Conservation (phyloP, 2,797 vertebrate species). For the Bradypus variegatus region DNA sequence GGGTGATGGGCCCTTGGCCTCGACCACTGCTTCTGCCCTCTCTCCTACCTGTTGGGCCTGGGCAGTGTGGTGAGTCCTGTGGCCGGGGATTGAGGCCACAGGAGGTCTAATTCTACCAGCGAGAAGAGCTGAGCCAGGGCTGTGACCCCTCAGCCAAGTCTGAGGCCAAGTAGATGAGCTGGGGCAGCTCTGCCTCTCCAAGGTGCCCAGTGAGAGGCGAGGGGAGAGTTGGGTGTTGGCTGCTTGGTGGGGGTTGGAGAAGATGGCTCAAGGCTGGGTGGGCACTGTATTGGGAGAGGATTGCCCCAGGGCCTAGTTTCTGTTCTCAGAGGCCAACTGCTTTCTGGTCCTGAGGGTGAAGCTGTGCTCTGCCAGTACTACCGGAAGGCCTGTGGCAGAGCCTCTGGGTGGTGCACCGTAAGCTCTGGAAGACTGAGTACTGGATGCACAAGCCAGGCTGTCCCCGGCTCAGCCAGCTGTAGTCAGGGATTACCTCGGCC, state of each 20-base stretch:
- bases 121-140: slow-evolving; percentile 80
- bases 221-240: neutral
- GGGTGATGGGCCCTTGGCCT: neutral
- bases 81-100: slow-evolving; percentile 80
- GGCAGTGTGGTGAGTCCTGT: slow-evolving; percentile 88
- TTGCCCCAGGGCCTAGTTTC: slow-evolving; percentile 12
- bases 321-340: slow-evolving; percentile 78
- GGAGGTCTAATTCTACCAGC: slow-evolving; percentile 85
- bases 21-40: neutral
- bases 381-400: slow-evolving; percentile 84
- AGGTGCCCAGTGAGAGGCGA: slow-evolving; percentile 69
- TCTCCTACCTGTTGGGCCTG: rapidly evolving
- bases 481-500: neutral
- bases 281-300: neutral
- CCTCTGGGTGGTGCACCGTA: slow-evolving; percentile 74
- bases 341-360: slow-evolving; percentile 84
- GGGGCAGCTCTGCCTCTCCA: slow-evolving; percentile 78
- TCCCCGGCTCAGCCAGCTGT: neutral
- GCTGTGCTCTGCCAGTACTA: slow-evolving; percentile 87
- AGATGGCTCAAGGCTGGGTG: neutral
- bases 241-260: neutral
- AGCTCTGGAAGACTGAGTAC: slow-evolving; percentile 39
- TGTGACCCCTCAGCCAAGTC: slow-evolving; percentile 78
- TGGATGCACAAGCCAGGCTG: neutral
- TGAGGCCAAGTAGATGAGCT: slow-evolving; percentile 78